Conservation (phyloP, 1,140 invertebrate species). For the Drosophila willistoni region DNA sequence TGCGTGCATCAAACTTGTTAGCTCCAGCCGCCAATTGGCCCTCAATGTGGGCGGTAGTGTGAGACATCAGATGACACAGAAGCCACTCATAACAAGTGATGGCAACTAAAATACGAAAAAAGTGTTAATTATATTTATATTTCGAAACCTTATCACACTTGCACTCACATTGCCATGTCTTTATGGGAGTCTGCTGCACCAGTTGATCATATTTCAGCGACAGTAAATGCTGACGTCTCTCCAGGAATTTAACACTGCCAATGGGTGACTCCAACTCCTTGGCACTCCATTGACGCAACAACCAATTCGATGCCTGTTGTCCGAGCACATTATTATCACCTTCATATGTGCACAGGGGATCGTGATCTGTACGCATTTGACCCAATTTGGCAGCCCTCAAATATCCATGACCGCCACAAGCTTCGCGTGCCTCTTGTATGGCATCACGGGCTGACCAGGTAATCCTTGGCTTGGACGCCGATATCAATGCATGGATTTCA, state of each 20-base stretch:
- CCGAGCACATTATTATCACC: slow-evolving; percentile 98
- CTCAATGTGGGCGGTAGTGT: slow-evolving; percentile 87
- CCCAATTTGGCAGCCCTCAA: slow-evolving; percentile 89
- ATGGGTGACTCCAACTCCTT: slow-evolving; percentile 86
- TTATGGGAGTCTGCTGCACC: slow-evolving; percentile 39
- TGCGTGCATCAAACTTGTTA: slow-evolving; percentile 89
- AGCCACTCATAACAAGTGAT: slow-evolving; percentile 92
- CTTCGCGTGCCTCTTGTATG: slow-evolving; percentile 94
- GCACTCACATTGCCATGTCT: slow-evolving; percentile 85
- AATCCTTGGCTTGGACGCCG: slow-evolving; percentile 92
- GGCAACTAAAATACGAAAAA: slow-evolving; percentile 86
- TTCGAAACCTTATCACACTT: background rate
- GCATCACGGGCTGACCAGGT: slow-evolving; percentile 93
- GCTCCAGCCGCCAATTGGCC: slow-evolving; percentile 84
- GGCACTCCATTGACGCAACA: slow-evolving; percentile 87
- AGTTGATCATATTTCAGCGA: slow-evolving; percentile 83
- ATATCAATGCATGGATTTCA: slow-evolving; percentile 96
- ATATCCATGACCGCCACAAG: slow-evolving; percentile 91
- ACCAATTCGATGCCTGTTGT: slow-evolving; percentile 97
- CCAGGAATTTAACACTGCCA: slow-evolving; percentile 86
- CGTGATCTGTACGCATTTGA: slow-evolving; percentile 93
- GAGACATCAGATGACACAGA: slow-evolving; percentile 90
- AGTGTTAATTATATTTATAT: background rate
- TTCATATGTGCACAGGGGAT: slow-evolving; percentile 97
- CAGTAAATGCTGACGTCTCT: slow-evolving; percentile 84